phyloP scores from a whole-genome alignment of 2,888 invertebrate genomes.

The Xestia sexstrigata region DNA sequence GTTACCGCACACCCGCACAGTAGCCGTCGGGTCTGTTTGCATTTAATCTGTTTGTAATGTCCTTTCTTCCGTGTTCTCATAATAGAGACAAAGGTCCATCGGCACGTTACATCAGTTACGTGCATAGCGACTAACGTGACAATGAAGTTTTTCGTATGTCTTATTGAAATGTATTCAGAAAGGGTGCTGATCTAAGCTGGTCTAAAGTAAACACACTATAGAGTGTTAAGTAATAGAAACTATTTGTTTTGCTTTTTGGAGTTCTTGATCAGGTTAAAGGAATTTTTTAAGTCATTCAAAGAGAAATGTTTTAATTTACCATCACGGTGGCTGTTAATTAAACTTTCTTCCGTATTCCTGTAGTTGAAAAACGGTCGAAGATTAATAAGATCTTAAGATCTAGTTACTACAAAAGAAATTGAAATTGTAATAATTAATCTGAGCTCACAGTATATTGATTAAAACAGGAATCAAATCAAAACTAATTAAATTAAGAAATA shows the following conservation, averaged over 20 bases:
- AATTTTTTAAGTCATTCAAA: background rate
- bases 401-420: background rate
- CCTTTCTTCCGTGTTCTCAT: slow-evolving; percentile 82
- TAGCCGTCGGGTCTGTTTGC: slow-evolving; percentile 85
- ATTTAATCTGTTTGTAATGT: slow-evolving; percentile 88
- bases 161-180: slow-evolving; percentile 48
- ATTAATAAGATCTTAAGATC: background rate
- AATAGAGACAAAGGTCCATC: slow-evolving; percentile 73
- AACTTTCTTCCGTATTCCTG: background rate
- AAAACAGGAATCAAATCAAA: slow-evolving; percentile 55
- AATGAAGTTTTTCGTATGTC: slow-evolving; percentile 32
- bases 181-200: slow-evolving; percentile 50
- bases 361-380: background rate
- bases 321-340: background rate
- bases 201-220: slow-evolving; percentile 25
- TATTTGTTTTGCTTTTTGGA: slow-evolving; percentile 12
- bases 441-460: background rate
- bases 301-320: background rate
- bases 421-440: slow-evolving; percentile 9
- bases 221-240: slow-evolving; percentile 29
- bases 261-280: background rate
- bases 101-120: slow-evolving; percentile 64
- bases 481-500: slow-evolving; percentile 54
- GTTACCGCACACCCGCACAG: slow-evolving; percentile 81
- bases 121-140: slow-evolving; percentile 41